Percentiles rank a stretch among this genome's conserved stretches.
Evolutionary conservation across 2,113 vertebrate species (phyloP).

Genomic region (Salvelinus namaycush): DNA sequence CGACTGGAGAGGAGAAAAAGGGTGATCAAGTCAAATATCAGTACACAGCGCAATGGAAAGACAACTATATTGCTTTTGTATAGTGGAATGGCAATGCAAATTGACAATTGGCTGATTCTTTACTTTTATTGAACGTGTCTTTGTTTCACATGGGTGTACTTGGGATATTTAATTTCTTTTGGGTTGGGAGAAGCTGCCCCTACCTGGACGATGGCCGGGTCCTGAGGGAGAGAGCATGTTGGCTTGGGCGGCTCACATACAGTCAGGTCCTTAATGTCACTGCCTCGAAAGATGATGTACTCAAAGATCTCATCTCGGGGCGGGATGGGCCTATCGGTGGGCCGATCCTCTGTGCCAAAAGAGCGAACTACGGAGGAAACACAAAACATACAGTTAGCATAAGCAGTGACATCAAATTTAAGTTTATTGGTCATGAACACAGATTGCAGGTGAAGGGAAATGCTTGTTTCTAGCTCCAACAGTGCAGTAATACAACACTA

Average conservation of each 20-base stretch:
- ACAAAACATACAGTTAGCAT: not conserved
- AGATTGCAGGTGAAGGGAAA: too few species aligned
- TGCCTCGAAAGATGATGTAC: constrained; percentile 97
- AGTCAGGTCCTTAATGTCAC: constrained; percentile 96
- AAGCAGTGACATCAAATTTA: not conserved
- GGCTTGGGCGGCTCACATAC: constrained; percentile 96
- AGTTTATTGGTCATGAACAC: too few species aligned
- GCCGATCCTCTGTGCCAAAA: constrained; percentile 96
- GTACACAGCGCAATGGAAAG: not conserved
- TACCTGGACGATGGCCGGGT: constrained; percentile 97
- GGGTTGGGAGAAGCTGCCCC: not conserved
- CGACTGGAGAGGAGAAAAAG: constrained; percentile 75
- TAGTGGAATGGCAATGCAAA: too few species aligned
- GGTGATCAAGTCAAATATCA: not conserved
- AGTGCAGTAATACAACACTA: too few species aligned
- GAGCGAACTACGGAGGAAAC: constrained; percentile 79
- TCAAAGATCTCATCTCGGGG: constrained; percentile 97
- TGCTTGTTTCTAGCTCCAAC: too few species aligned
- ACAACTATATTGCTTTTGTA: not conserved
- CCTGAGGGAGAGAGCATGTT: constrained; percentile 90
- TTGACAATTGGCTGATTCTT: not conserved
- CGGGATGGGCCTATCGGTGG: constrained; percentile 91
- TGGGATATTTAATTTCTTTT: not conserved
- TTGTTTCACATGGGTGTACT: not conserved
- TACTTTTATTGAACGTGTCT: not conserved